Evolutionary conservation across 2,113 vertebrate species (phyloP).

Genomic region (Anthoscopus minutus): DNA sequence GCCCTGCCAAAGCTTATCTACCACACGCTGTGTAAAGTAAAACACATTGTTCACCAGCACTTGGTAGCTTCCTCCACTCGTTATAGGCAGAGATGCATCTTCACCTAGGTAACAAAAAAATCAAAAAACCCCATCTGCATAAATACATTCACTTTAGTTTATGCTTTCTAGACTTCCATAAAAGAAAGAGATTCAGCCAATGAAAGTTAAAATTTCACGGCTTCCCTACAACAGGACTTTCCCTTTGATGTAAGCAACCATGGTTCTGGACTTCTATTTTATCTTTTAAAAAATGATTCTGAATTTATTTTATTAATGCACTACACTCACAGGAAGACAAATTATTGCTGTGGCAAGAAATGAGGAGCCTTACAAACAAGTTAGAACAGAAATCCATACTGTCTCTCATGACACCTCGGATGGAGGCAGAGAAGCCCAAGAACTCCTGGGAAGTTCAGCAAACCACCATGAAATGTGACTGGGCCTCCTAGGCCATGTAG

Average conservation of each 20-base stretch:
- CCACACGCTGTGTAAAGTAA: conserved; percentile 96
- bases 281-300: not conserved
- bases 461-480: not conserved
- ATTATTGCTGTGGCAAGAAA: not conserved
- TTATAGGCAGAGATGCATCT: conserved; percentile 92
- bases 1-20: conserved; percentile 99
- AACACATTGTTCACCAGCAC: conserved; percentile 97
- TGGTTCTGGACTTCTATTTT: not conserved
- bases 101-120: conserved; percentile 78
- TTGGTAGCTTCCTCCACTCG: conserved; percentile 92
- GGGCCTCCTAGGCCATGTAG: not conserved
- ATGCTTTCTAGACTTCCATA: not conserved
- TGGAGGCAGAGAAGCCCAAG: not conserved
- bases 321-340: not conserved
- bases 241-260: not conserved
- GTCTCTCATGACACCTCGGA: not conserved
- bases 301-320: not conserved
- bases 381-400: not conserved
- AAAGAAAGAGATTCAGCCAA: not conserved
- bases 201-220: not conserved
- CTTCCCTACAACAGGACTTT: not conserved
- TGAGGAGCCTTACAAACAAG: not conserved
- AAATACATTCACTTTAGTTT: not conserved
- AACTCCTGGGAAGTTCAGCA: not conserved
- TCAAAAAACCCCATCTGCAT: not conserved